These are phyloP conservation scores for Paracentrotus lividus DNA, from an alignment of 53 echinoderm and acorn worm species.

Conservation along the genomic window DNA sequence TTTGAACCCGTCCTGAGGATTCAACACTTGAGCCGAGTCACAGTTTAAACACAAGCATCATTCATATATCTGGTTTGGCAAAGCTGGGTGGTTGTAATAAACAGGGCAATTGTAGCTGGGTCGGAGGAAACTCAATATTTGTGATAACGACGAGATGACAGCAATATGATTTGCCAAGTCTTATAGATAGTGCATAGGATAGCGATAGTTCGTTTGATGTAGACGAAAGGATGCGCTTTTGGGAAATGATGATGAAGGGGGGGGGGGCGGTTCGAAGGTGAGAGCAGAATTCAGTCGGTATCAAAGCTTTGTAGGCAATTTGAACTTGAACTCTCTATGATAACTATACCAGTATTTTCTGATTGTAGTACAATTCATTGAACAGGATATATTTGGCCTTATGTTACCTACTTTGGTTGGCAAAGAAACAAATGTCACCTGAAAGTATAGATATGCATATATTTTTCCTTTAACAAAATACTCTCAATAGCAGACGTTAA, in stretches of 20 bases:
- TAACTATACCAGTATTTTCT: neutral
- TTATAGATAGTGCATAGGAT: conserved; percentile 20
- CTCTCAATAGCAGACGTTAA: too few relatives aligned
- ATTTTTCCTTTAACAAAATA: too few relatives aligned
- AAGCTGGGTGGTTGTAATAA: conserved; percentile 22
- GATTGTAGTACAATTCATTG: neutral
- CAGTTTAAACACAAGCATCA: too few relatives aligned
- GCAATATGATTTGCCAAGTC: conserved; percentile 19
- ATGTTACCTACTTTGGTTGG: neutral
- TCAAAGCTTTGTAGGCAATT: conserved; percentile 21
- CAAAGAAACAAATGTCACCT: neutral
- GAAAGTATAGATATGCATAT: neutral
- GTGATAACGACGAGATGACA: conserved; percentile 29
- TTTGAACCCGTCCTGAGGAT: too few relatives aligned
- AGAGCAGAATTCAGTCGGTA: too few relatives aligned
- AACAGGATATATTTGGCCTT: neutral
- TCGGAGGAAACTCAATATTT: conserved; percentile 2
- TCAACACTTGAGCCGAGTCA: too few relatives aligned
- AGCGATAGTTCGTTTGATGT: neutral
- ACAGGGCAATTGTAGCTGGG: neutral
- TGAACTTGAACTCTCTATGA: conserved; percentile 4
- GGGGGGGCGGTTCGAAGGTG: neutral
- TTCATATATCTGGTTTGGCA: neutral
- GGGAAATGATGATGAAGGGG: conserved; percentile 21
- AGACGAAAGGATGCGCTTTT: neutral